Percentiles rank a stretch among this genome's conserved stretches.
Evolutionary conservation across 1,140 invertebrate genomes (phyloP).

Genomic region (Potamilus streckersoni): DNA sequence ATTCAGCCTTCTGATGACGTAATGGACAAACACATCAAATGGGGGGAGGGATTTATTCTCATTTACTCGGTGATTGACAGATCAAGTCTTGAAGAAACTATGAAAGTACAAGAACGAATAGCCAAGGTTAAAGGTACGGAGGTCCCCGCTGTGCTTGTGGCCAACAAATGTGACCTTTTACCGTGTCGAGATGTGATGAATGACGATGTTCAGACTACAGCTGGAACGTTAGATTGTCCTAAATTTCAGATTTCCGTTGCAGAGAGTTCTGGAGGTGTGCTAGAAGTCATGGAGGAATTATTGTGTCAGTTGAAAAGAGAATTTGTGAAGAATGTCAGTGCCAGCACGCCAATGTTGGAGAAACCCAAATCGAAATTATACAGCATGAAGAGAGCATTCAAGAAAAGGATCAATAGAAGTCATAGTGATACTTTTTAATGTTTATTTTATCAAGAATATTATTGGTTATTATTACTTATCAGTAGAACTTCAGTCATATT

Average conservation of each 20-base stretch:
- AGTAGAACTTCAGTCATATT: too few relatives aligned
- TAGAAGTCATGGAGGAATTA: conserved; percentile 56
- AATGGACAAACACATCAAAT: conserved; percentile 50
- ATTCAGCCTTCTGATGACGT: conserved; percentile 36
- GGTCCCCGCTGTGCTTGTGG: conserved; percentile 45
- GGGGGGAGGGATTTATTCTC: conserved; percentile 55
- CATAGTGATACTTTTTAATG: conserved; percentile 56
- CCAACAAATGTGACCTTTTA: conserved; percentile 57
- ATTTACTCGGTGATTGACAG: conserved; percentile 54
- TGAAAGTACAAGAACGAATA: conserved; percentile 40
- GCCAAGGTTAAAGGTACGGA: conserved; percentile 36
- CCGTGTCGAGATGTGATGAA: conserved; percentile 47
- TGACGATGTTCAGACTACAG: conserved; percentile 36
- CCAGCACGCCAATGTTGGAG: conserved; percentile 17
- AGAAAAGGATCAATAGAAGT: conserved; percentile 57
- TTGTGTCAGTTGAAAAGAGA: conserved; percentile 53
- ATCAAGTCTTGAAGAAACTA: conserved; percentile 35
- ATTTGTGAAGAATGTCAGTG: conserved; percentile 47
- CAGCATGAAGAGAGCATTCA: conserved; percentile 60
- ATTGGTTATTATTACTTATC: too few relatives aligned
- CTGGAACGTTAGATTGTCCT: conserved; percentile 51
- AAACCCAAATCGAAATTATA: conserved; percentile 55
- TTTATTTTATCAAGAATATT: too few relatives aligned
- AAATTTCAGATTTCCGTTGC: conserved; percentile 59
- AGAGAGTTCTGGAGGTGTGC: conserved; percentile 49